These are phyloP conservation scores for Eublepharis macularius DNA, from an alignment of 2,113 vertebrate species.

Conservation along the genomic window DNA sequence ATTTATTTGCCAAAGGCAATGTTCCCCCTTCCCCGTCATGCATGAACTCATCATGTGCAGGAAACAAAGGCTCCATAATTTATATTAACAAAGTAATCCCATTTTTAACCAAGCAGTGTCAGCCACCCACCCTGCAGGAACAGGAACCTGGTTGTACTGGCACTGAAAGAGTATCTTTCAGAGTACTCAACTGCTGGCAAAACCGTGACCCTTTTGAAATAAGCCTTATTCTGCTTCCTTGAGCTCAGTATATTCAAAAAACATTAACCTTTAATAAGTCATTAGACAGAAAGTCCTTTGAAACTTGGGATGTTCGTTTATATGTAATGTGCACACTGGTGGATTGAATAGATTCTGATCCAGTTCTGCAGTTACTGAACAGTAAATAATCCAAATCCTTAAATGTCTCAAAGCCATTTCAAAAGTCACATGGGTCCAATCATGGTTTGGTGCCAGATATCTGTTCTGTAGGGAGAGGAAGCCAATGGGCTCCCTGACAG, in stretches of 20 bases:
- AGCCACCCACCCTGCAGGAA: slow-evolving; percentile 24
- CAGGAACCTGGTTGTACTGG: background rate
- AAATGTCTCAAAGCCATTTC: background rate
- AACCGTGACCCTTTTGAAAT: background rate
- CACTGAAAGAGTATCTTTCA: slow-evolving; percentile 36
- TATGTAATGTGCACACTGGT: background rate
- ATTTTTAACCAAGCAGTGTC: slow-evolving; percentile 35
- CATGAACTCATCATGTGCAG: slow-evolving; percentile 62
- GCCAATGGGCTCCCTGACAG: no score
- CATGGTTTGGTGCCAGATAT: no score
- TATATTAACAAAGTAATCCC: slow-evolving; percentile 56
- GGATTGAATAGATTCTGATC: accelerated
- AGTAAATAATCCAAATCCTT: background rate
- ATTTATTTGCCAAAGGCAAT: slow-evolving; percentile 62
- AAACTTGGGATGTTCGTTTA: background rate
- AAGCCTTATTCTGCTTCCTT: background rate
- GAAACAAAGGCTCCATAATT: slow-evolving; percentile 57
- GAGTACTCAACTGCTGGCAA: slow-evolving; percentile 23
- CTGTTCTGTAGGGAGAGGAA: no score
- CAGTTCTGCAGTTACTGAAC: background rate
- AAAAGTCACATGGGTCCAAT: background rate
- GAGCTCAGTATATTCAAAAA: background rate
- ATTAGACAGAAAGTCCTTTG: background rate
- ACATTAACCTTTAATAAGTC: background rate
- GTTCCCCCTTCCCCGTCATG: slow-evolving; percentile 30